phyloP scores from a whole-genome alignment of 1,140 invertebrate genomes.

The Scylla paramamosain region DNA sequence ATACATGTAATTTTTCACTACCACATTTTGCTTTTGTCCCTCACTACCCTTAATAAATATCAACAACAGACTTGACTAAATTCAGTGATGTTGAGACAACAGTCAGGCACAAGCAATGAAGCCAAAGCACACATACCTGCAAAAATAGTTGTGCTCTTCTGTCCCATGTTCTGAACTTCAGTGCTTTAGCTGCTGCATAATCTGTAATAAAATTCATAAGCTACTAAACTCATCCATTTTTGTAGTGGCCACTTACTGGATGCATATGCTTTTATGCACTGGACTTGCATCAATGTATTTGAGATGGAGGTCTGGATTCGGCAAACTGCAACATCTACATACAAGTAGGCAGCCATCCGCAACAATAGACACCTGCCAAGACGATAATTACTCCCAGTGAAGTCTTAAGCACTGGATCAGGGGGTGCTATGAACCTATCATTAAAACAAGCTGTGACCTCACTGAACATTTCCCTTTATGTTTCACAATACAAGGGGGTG shows the following conservation, averaged over 20 bases:
- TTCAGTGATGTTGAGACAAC: not conserved
- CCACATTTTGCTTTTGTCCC: not conserved
- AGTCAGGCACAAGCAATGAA: not conserved
- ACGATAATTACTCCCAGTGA: no score
- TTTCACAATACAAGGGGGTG: no score
- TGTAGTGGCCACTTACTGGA: not conserved
- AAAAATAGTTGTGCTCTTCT: conserved; percentile 32
- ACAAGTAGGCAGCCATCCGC: no score
- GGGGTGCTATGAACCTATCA: no score
- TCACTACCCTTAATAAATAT: not conserved
- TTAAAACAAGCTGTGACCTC: no score
- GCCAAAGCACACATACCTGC: not conserved
- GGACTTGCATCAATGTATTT: no score
- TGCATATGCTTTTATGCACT: not conserved
- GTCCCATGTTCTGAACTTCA: conserved; percentile 54
- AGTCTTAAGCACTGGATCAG: no score
- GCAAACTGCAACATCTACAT: no score
- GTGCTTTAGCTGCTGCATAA: conserved; percentile 44
- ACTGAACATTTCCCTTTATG: no score
- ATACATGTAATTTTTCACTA: not conserved
- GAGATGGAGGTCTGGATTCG: no score
- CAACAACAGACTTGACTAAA: not conserved
- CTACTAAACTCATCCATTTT: no score
- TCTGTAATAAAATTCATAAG: conserved; percentile 47
- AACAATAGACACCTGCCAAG: no score